Base-by-base conservation (phyloP, 2,113 vertebrate genomes). In the Dicerorhinus sumatrensis region DNA sequence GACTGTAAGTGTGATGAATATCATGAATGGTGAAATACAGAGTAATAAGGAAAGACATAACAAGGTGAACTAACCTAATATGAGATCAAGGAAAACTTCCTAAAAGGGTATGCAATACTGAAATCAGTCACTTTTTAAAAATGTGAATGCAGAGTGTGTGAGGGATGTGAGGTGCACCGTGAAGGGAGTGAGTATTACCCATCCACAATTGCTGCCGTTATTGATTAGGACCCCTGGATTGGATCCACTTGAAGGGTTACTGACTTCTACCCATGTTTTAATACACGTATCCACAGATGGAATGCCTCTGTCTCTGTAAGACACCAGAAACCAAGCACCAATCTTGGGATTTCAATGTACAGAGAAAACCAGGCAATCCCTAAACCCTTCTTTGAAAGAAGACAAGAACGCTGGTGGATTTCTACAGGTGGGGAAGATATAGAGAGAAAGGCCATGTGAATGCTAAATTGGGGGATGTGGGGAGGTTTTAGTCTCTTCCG, bases 141-240 rank as follows among this genome's bases (percentile, higher is more conserved):
- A 6, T 33, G 10, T 14, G 13, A 31, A 17, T 2, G 11, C 0
- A 10, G 60, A 33, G 7, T 4, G 11, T 18, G 16, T 1, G 1
- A 0, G 25, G 6, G 16, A 4, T 21, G 3, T 54, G 42, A 54
- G 18, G 2, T 5, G 12, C 6, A 1, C 29, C 14, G 5, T 13
- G 6, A 17, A 42, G 8, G 39, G 6, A 31, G 0, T 16, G 54
- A 5, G 9, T 9, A 10, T 13, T 0, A 13, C 14, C 27, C 11
- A 18, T 1, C 27, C 9, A 23, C 16, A 0, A 0, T 33, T 31
- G 29, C n/a, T 33, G 18, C 46, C 29, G 8, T 6, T 29, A 5
- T 3, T 20, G 58, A 33, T 31, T 14, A 60, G 29, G 54, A 42
- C 2, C 9, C 63, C 2, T 5, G 60, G 36, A 3, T 5, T 4